phyloP scores from a whole-genome alignment of 2,797 vertebrate species.

The Jordanella pulchra region DNA sequence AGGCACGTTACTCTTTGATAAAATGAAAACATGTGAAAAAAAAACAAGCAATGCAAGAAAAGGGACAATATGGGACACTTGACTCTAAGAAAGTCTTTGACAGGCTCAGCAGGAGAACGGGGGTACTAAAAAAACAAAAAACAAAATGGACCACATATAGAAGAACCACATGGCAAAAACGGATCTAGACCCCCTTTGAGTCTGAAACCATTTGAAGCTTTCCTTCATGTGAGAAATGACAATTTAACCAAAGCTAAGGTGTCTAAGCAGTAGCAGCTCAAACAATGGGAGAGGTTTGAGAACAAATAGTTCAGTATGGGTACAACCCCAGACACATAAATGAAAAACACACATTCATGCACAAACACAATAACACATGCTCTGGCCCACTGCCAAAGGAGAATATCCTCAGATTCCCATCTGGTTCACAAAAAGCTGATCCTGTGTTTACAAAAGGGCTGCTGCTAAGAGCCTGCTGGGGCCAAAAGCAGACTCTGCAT shows the following conservation, averaged over 20 bases:
- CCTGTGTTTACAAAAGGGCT: conserved; percentile 30
- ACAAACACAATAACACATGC: conserved; percentile 5
- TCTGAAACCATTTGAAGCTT: conserved; percentile 40
- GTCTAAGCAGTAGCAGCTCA: conserved; percentile 24
- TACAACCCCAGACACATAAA: neutral
- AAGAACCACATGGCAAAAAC: conserved; percentile 4
- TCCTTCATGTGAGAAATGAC: conserved; percentile 26
- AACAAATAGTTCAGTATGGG: conserved; percentile 4
- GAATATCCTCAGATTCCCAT: conserved; percentile 44
- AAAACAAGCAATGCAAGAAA: neutral
- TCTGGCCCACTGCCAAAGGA: conserved; percentile 38
- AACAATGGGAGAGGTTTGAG: conserved; percentile 41
- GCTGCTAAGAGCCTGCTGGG: conserved; percentile 43
- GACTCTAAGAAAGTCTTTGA: conserved; percentile 3
- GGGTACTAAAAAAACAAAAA: neutral
- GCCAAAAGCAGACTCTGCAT: conserved; percentile 39
- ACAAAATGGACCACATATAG: conserved; percentile 16
- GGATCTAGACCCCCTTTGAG: conserved; percentile 20
- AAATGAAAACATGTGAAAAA: neutral
- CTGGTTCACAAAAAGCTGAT: conserved; percentile 45
- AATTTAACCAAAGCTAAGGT: conserved; percentile 49
- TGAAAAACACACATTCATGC: neutral
- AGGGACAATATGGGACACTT: neutral
- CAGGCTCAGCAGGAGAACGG: neutral
- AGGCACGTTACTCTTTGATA: neutral